These are phyloP conservation scores for Neoniphon sammara DNA, from an alignment of 2,797 vertebrate species.

Conservation along the genomic window DNA sequence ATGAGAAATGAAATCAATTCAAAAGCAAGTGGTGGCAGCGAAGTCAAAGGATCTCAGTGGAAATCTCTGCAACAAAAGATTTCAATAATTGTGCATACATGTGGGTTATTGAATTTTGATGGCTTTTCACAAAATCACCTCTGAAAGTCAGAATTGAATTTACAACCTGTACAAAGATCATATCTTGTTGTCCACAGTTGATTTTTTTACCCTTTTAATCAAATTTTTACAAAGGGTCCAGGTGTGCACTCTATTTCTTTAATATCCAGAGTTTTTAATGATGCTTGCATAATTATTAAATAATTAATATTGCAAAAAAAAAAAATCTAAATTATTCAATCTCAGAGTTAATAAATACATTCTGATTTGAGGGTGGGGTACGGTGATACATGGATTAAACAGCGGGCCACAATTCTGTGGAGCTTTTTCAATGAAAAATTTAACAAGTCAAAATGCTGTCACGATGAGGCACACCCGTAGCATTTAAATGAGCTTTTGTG, in stretches of 20 bases:
- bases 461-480: constrained; percentile 66
- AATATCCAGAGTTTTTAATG: background rate
- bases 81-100: background rate
- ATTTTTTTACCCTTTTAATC: background rate
- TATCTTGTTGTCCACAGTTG: background rate
- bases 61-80: background rate
- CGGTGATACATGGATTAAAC: constrained; percentile 45
- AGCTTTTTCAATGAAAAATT: constrained; percentile 78
- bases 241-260: background rate
- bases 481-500: constrained; percentile 74
- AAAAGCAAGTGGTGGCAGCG: background rate
- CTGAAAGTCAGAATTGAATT: no score
- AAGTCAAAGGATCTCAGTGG: background rate
- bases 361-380: constrained; percentile 26
- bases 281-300: background rate
- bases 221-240: constrained; percentile 1
- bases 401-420: constrained; percentile 25
- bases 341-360: background rate
- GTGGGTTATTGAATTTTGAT: no score
- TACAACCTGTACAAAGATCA: no score
- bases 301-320: constrained; percentile 5
- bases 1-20: background rate
- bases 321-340: constrained; percentile 20
- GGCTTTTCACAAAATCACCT: no score
- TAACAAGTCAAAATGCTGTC: constrained; percentile 69